phyloP scores from a whole-genome alignment of 30 jellyfish, hydroid and myxozoan genomes.

The Chrysaora quinquecirrha region DNA sequence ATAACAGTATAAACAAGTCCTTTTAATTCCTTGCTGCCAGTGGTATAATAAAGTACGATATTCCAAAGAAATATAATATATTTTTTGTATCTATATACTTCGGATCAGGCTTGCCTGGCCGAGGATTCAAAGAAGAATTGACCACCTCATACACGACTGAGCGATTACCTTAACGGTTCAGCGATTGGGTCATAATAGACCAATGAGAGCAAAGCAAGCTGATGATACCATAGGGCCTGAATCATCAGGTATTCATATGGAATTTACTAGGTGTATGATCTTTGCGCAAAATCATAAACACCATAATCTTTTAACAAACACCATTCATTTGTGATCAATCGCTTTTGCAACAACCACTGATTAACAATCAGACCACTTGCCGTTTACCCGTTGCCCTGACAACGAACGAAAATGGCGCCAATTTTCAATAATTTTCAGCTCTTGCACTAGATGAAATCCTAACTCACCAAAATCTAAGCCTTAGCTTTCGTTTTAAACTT shows the following conservation, averaged over 20 bases:
- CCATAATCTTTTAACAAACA: constrained; percentile 61
- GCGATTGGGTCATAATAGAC: constrained; percentile 63
- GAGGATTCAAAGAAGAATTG: constrained; percentile 36
- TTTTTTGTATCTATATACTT: constrained; percentile 3
- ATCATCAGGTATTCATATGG: constrained; percentile 70
- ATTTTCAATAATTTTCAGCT: too few species aligned
- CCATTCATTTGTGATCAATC: constrained; percentile 65
- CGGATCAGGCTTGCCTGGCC: constrained; percentile 58
- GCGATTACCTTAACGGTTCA: constrained; percentile 70
- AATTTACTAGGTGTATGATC: constrained; percentile 70
- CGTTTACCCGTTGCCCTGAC: constrained; percentile 63
- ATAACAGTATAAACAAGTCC: neutral
- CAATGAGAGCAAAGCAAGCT: constrained; percentile 47
- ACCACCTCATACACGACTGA: constrained; percentile 79
- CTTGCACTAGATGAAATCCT: too few species aligned
- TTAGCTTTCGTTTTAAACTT: too few species aligned
- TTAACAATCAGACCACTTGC: constrained; percentile 64
- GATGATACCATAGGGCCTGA: constrained; percentile 70
- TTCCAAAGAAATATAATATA: constrained; percentile 10
- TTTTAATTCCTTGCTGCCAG: constrained; percentile 5
- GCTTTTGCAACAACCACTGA: constrained; percentile 57
- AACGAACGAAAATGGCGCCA: constrained; percentile 15
- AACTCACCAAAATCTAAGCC: too few species aligned
- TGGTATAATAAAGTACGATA: neutral
- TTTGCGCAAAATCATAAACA: constrained; percentile 75